A percentile compares a stretch with the other conserved stretches of the same genome.
phyloP scores from a whole-genome alignment of 2,888 invertebrate genomes.

The Drosophila algonquin region DNA sequence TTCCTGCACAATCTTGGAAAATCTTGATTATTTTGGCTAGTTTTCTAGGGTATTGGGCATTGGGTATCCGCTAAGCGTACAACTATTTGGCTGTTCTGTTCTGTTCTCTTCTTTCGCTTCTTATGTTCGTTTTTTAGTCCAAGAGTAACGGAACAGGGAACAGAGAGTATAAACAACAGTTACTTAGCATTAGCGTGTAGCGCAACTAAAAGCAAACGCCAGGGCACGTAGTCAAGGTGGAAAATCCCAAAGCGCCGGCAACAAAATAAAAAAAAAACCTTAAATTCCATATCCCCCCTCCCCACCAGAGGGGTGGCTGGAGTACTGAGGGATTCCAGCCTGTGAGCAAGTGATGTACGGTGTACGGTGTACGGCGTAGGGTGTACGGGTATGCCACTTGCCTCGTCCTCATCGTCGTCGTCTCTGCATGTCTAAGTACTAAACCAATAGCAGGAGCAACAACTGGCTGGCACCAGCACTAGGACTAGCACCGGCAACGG shows the following conservation, averaged over 20 bases:
- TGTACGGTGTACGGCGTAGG: conserved; percentile 30
- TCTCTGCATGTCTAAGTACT: conserved; percentile 79
- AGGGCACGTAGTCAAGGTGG: conserved; percentile 69
- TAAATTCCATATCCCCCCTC: no score
- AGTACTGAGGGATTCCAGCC: conserved; percentile 26
- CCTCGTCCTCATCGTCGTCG: conserved; percentile 31
- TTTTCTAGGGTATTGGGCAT: no score
- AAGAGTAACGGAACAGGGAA: no score
- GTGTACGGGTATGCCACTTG: conserved; percentile 45
- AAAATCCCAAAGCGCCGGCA: conserved; percentile 58
- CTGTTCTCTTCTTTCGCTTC: no score
- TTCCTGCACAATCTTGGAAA: no score
- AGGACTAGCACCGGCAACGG: not conserved
- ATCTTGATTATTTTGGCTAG: no score
- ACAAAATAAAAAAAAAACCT: not conserved
- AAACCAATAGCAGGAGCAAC: conserved; percentile 68
- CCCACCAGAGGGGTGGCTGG: conserved; percentile 2
- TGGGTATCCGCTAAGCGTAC: no score
- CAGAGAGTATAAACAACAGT: conserved; percentile 61
- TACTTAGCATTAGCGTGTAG: conserved; percentile 71
- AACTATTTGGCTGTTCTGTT: no score
- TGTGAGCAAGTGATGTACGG: conserved; percentile 18
- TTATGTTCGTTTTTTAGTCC: no score
- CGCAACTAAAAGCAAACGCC: conserved; percentile 75
- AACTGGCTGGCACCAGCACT: conserved; percentile 25